Base-by-base conservation (phyloP, 2,888 invertebrate genomes). In the Marasmarcha lunaedactyla region DNA sequence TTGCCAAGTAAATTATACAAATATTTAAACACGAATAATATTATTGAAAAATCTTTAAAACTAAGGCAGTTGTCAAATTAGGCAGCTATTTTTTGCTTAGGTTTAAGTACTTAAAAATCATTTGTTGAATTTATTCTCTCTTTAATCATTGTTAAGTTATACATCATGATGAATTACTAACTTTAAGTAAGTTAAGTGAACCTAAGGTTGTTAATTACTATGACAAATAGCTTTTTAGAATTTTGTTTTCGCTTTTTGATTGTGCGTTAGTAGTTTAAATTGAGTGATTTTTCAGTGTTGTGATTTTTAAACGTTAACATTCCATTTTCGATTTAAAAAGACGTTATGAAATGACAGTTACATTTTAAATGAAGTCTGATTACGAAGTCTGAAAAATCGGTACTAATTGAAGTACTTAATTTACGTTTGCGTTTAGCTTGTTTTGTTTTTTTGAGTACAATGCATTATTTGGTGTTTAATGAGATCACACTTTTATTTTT, bases 241-340 rank as follows among this genome's bases (percentile, higher is more conserved):
- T 20, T 20, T 20, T 20, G 3, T 20, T 20, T 44, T 46, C 47
- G 46, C 47, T 25, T 36, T 46, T 45, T 43, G 43, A 45, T 44
- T 45, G 35, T 40, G 38, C 39, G 26, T 38, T 46, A 20, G 20
- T 42, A 38, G 38, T 42, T 36, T n/a, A 47, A 43, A 37, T 47
- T 41, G 59, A 47, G 65, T 62, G 63, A 63, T 62, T 47, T 50
- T 48, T 30, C 37, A 44, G 54, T 47, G 70, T 73, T 73, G 78
- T 74, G 78, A 73, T 74, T 72, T 64, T 57, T 58, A 50, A 59
- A 57, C 58, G 52, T 57, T 71, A 54, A 79, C 79, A 81, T 81
- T 81, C 79, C 79, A 78, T 62, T 59, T 55, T 52, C 53, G 20
- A 20, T 20, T 20, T 20, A 20, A 58, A 70, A 72, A 73, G 71